Evolutionary conservation across 2,797 vertebrate species (phyloP).

Genomic region (Gymnoscopelus microlampas): DNA sequence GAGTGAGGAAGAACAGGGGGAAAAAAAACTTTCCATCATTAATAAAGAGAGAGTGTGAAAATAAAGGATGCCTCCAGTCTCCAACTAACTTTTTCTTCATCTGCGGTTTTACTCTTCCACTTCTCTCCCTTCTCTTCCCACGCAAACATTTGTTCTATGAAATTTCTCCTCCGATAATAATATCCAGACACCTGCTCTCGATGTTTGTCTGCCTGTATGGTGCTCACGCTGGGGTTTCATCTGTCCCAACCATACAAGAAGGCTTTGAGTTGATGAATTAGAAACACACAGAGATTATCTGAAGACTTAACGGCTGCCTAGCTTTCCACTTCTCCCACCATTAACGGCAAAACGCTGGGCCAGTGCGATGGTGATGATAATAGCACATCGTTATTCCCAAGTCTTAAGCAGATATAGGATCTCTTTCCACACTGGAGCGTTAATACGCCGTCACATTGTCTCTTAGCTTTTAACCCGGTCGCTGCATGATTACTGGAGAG

Average conservation of each 20-base stretch:
- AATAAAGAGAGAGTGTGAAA: no score
- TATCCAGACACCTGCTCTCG: slow-evolving; percentile 46
- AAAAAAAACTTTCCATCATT: no score
- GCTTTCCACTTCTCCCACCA: no score
- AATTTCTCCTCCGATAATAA: slow-evolving; percentile 28
- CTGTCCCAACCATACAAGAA: slow-evolving; percentile 46
- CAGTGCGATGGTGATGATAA: no score
- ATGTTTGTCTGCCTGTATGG: slow-evolving; percentile 44
- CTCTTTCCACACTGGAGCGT: no score
- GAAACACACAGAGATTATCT: slow-evolving; percentile 16
- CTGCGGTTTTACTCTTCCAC: no score
- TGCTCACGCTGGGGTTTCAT: slow-evolving; percentile 49
- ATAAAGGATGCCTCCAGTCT: no score
- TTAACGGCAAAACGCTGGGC: no score
- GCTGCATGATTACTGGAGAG: no score
- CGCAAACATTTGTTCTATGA: slow-evolving; percentile 51
- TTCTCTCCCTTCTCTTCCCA: slow-evolving; percentile 8
- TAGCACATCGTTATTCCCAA: slow-evolving; percentile 4
- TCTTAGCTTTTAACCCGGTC: no score
- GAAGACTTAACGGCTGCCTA: not conserved
- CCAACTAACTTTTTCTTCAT: no score
- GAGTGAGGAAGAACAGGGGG: no score
- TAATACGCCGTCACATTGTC: not conserved
- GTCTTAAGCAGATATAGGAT: slow-evolving; percentile 8
- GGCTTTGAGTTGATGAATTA: slow-evolving; percentile 26